phyloP scores from a whole-genome alignment of 2,113 vertebrate genomes.

The Cnemophilus loriae region DNA sequence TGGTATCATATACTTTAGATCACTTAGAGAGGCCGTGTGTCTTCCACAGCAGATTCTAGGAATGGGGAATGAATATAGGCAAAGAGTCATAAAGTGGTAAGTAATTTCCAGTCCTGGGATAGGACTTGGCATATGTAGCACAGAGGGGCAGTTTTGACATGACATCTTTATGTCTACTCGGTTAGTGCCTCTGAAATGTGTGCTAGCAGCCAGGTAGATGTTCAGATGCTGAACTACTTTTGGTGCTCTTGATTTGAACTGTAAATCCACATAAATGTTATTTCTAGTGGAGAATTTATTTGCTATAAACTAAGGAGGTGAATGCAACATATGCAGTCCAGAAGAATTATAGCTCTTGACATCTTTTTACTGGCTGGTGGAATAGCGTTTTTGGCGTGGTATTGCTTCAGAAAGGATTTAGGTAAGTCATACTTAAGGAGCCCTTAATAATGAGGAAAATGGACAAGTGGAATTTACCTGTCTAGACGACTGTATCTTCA shows the following conservation, averaged over 20 bases:
- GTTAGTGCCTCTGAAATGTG: neutral
- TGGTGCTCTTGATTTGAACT: neutral
- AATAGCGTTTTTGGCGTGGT: neutral
- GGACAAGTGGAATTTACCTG: neutral
- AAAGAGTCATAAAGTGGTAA: neutral
- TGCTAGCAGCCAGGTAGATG: neutral
- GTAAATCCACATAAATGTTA: neutral
- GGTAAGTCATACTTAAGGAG: neutral
- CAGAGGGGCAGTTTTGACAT: neutral
- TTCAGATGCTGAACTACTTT: neutral
- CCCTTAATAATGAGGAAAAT: neutral
- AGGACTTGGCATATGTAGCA: neutral
- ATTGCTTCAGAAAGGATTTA: neutral
- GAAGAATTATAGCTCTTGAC: slow-evolving; percentile 13
- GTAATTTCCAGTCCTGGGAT: neutral
- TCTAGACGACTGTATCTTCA: neutral
- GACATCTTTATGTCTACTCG: neutral
- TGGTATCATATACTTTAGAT: neutral
- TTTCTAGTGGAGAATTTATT: neutral
- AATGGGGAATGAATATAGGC: neutral
- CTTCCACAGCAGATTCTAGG: neutral
- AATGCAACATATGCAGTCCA: neutral
- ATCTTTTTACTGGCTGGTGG: neutral
- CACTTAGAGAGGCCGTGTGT: neutral
- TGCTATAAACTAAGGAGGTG: neutral